Base-by-base conservation (phyloP, 1,140 invertebrate genomes). In the Neodiprion lecontei region DNA sequence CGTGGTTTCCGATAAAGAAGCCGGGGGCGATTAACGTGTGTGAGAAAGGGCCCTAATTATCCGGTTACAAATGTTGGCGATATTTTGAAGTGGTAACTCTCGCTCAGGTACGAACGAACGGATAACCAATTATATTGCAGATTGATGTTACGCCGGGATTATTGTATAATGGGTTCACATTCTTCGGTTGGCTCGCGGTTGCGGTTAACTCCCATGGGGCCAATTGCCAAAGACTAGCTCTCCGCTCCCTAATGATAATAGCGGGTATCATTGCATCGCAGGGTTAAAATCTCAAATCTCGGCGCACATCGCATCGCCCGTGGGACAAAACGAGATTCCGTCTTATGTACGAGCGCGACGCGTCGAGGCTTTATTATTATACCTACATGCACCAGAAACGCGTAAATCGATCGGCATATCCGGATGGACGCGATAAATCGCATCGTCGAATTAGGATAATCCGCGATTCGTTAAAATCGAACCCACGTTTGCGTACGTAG, bases 101-200 rank as follows among this genome's bases (percentile, higher is more conserved):
- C 11, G 53, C 4, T 61, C 53, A 9, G n/a, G 53, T 61, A 61
- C 11, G 53, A 61, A 61, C 11, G 53, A 61, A 61, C 53, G 53
- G 53, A 61, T 61, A 61, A 61, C 53, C 53, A 61, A 61, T 61
- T 61, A 61, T 40, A 40, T 61, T 11, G 53, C 53, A 61, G 53
- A 61, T 61, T 61, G 53, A 61, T 61, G 53, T 61, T 61, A 61
- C 53, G 28, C 28, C 11, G 53, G 53, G 53, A 61, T 61, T 61
- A 61, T 61, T 61, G 53, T 61, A 61, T 61, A 61, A 61, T 61
- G 53, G 53, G 53, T 61, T 61, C 53, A 61, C 53, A 61, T 61
- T 61, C 53, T 40, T 40, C 28, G 28, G 28, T 40, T 40, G 5
- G 28, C 28, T 17, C 11, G n/a, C 53, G 53, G 53, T 61, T 61